phyloP scores from a whole-genome alignment of 2,797 vertebrate genomes.

The Nothura maculosa region DNA sequence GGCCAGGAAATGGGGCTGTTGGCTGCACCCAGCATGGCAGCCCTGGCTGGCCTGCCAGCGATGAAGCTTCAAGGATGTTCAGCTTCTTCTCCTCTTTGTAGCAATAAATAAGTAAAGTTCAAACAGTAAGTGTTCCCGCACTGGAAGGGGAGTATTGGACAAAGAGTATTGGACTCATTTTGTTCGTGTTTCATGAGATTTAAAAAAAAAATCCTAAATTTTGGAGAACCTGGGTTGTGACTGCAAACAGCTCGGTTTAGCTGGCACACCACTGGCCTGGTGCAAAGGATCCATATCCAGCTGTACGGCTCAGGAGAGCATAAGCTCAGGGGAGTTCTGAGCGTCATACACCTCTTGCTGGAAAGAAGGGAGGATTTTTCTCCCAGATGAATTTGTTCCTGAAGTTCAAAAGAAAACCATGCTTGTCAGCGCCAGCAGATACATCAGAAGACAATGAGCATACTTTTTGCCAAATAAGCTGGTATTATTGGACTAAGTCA shows the following conservation, averaged over 20 bases:
- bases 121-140: not conserved
- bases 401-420: not conserved
- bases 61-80: conserved; percentile 27
- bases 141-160: too few species aligned
- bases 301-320: accelerated
- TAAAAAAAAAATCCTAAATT: accelerated
- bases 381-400: not conserved
- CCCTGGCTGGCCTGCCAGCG: too few species aligned
- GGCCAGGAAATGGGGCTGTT: not conserved
- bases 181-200: not conserved
- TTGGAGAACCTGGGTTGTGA: not conserved
- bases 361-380: not conserved
- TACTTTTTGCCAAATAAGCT: not conserved
- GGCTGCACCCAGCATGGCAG: not conserved
- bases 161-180: not conserved
- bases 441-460: not conserved
- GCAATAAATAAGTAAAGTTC: not conserved
- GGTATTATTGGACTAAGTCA: not conserved
- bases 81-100: conserved; percentile 14
- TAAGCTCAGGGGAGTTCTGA: not conserved
- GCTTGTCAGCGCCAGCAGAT: not conserved
- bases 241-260: not conserved
- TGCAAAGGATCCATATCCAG: accelerated
- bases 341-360: not conserved
- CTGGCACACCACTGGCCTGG: accelerated